Evolutionary conservation across 2,888 invertebrate species (phyloP).

Genomic region (Portevinia maculata): DNA sequence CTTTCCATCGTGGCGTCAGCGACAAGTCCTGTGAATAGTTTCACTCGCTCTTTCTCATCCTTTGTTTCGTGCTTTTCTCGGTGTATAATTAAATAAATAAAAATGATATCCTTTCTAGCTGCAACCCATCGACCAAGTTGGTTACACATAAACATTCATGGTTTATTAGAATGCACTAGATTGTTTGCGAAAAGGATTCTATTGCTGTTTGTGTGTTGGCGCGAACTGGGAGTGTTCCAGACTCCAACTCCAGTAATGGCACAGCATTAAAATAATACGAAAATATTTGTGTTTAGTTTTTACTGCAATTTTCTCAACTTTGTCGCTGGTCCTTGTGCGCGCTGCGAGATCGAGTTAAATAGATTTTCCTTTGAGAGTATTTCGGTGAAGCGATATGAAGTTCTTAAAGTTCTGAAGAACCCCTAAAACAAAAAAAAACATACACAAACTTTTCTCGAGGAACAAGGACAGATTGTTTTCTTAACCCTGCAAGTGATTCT

Average conservation of each 20-base stretch:
- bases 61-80: conserved; percentile 15
- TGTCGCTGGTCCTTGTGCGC: conserved; percentile 21
- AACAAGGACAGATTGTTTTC: conserved; percentile 33
- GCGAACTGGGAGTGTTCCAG: neutral
- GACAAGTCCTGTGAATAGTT: conserved; percentile 36
- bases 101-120: conserved; percentile 49
- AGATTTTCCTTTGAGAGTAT: conserved; percentile 2
- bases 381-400: neutral
- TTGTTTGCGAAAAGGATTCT: conserved; percentile 42
- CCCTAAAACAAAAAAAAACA: neutral
- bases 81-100: conserved; percentile 62
- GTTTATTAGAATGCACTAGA: conserved; percentile 60
- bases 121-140: neutral
- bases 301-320: conserved; percentile 10
- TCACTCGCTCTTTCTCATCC: neutral
- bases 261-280: conserved; percentile 56
- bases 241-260: conserved; percentile 19
- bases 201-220: neutral
- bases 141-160: conserved; percentile 46
- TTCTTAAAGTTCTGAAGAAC: conserved; percentile 11
- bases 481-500: conserved; percentile 3
- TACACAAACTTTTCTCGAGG: neutral
- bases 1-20: conserved; percentile 23
- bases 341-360: neutral
- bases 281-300: conserved; percentile 45